Evolutionary conservation across 2,797 vertebrate genomes (phyloP).

Genomic region (Phrynocephalus forsythii): DNA sequence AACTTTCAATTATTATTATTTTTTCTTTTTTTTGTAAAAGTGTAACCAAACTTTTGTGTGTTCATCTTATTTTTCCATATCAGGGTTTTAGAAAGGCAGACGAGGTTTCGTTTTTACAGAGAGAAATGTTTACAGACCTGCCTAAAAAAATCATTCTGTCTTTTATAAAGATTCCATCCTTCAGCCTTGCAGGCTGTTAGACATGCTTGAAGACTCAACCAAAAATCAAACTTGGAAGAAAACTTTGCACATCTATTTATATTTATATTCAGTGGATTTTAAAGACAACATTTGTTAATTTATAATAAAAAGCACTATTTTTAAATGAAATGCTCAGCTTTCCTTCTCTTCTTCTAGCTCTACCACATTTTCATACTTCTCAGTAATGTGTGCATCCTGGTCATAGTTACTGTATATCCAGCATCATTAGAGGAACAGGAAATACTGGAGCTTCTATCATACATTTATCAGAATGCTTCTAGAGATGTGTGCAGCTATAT

Average conservation of each 20-base stretch:
- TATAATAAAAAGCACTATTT: conserved; percentile 99
- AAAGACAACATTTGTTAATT: conserved; percentile 91
- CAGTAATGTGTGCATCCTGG: not conserved
- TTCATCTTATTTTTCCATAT: conserved; percentile 61
- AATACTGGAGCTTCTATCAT: not conserved
- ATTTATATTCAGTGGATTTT: conserved; percentile 83
- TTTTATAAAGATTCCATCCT: conserved; percentile 92
- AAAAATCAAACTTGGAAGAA: conserved; percentile 82
- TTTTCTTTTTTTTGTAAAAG: conserved; percentile 37
- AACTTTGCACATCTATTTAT: conserved; percentile 98
- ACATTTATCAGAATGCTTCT: not conserved
- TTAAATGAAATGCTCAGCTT: conserved; percentile 83
- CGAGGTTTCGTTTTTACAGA: conserved; percentile 73
- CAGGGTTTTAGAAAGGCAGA: conserved; percentile 65
- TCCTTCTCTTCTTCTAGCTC: conserved; percentile 24
- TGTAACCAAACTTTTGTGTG: conserved; percentile 46
- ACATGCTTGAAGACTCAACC: conserved; percentile 89
- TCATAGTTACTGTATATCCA: not conserved
- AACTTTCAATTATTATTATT: conserved; percentile 26
- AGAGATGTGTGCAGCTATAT: not conserved
- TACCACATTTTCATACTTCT: not conserved
- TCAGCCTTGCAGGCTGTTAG: conserved; percentile 81
- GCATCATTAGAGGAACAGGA: not conserved
- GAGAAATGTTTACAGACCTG: conserved; percentile 88
- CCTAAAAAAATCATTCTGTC: conserved; percentile 81